Conservation (phyloP, 2,888 invertebrate genomes). For the Hydrotaea cyrtoneurina region DNA sequence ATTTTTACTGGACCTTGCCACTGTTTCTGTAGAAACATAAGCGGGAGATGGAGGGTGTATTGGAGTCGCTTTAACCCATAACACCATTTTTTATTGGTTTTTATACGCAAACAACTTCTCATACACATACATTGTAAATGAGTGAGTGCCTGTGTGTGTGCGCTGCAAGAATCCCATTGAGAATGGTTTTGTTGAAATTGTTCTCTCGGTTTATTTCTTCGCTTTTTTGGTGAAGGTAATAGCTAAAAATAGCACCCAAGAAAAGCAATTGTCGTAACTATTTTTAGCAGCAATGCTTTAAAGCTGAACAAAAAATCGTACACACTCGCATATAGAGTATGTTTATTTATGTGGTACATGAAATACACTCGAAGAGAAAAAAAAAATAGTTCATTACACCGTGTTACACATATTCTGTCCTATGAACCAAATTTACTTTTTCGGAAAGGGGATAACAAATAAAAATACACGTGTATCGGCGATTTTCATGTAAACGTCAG, state of each 20-base stretch:
- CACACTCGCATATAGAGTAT: not conserved
- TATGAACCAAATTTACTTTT: too few species aligned
- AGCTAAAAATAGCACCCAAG: conserved; percentile 62
- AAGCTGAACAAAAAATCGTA: not conserved
- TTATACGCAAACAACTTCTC: not conserved
- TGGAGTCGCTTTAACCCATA: not conserved
- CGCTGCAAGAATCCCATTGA: conserved; percentile 20
- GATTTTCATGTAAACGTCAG: too few species aligned
- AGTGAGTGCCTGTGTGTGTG: not conserved
- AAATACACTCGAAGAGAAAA: not conserved
- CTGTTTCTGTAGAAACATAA: too few species aligned
- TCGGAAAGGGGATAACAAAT: too few species aligned
- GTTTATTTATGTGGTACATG: too few species aligned
- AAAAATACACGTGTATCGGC: too few species aligned
- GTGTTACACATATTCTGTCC: too few species aligned
- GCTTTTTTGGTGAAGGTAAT: conserved; percentile 52
- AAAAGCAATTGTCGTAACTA: conserved; percentile 61
- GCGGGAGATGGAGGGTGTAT: too few species aligned
- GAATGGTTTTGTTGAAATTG: conserved; percentile 29
- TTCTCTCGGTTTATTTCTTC: conserved; percentile 29
- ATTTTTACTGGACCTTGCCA: too few species aligned
- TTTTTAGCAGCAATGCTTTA: conserved; percentile 61
- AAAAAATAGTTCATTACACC: too few species aligned
- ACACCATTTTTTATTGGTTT: not conserved
- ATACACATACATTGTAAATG: not conserved